phyloP scores from a whole-genome alignment of 2,888 invertebrate genomes.

The Punctoribates punctum region DNA sequence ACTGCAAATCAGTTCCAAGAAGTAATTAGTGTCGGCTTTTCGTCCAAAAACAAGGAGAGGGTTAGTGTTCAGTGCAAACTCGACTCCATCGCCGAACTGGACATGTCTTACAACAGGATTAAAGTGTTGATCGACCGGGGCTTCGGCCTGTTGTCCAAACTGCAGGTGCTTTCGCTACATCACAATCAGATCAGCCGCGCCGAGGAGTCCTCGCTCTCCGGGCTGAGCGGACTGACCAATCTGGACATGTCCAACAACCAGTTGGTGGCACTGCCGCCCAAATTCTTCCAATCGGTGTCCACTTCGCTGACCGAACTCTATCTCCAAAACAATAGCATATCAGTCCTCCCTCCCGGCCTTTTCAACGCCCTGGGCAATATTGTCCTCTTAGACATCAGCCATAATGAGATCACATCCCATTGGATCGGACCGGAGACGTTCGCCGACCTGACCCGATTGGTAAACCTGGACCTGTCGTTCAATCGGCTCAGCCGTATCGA shows the following conservation, averaged over 20 bases:
- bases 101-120: constrained; percentile 62
- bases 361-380: constrained; percentile 72
- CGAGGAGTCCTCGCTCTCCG: constrained; percentile 50
- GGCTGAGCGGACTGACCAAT: constrained; percentile 62
- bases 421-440: constrained; percentile 85
- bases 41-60: constrained; percentile 43
- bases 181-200: constrained; percentile 70
- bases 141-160: constrained; percentile 69
- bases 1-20: constrained; percentile 48
- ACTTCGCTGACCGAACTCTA: constrained; percentile 77
- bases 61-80: constrained; percentile 36
- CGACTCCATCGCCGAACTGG: constrained; percentile 47
- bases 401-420: constrained; percentile 73
- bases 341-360: constrained; percentile 77
- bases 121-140: constrained; percentile 73
- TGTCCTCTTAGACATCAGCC: constrained; percentile 80
- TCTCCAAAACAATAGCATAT: constrained; percentile 85
- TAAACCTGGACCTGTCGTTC: constrained; percentile 76
- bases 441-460: constrained; percentile 78
- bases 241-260: constrained; percentile 68
- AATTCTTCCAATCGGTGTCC: constrained; percentile 69
- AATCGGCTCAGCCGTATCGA: constrained; percentile 76
- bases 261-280: constrained; percentile 61
- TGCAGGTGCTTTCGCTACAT: constrained; percentile 77
- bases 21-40: constrained; percentile 47